Base-by-base conservation (phyloP, 2,888 invertebrate genomes). In the Pammene aurita region DNA sequence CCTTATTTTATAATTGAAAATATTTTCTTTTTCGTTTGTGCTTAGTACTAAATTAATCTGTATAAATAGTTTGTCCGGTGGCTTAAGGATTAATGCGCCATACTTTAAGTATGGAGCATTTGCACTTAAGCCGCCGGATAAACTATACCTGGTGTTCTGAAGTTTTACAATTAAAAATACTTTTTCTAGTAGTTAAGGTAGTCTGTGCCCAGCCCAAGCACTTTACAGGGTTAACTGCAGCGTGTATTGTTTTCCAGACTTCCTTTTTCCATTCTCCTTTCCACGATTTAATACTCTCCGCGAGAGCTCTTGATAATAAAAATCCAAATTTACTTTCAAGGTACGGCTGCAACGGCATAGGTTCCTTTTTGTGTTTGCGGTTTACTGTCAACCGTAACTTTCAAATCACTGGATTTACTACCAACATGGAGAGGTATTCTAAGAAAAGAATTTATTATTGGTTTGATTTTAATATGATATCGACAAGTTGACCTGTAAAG, bases 181-280 rank as follows among this genome's bases (percentile, higher is more conserved):
- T 26, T 26, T 26, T 26, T 26, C 26, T 26, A 26, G 26, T 26
- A 26, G 26, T 26, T 26, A 26, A 26, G 26, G 26, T 26, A 4
- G 26, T 26, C 26, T 26, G 26, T 26, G 26, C 26, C 26, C 26
- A 26, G 26, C 26, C 26, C 26, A 26, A 66, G 60, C 67, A 73
- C 70, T 72, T 71, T 71, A 52, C 62, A 70, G 70, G 67, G 74
- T 74, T 74, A 73, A 74, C 69, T 70, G 67, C 62, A 71, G 62
- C 71, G 48, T 60, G 72, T 72, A 74, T 75, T 75, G 72, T 76
- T 76, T 75, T 68, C 60, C 35, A 52, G 71, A 63, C 65, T 69
- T 70, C 67, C 66, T 70, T 72, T 72, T 72, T 48, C 60, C 66
- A 48, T 71, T 66, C 66, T 55, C 69, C 65, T 71, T 73, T 72